Base-by-base conservation (phyloP, 2,797 vertebrate species). In the Lithobates sylvaticus region DNA sequence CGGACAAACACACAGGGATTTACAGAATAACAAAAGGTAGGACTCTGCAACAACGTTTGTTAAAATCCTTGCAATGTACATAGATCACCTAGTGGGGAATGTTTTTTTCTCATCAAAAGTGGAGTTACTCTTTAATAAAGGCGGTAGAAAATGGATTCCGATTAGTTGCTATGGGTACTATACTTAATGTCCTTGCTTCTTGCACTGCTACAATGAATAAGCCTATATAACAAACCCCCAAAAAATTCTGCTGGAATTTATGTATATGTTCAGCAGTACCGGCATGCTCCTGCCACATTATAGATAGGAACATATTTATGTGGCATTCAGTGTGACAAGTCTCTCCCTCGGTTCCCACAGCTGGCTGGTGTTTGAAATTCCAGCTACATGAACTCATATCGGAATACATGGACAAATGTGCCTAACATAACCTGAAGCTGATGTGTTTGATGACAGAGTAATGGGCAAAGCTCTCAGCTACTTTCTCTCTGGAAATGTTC, bases 321-420 rank as follows among this genome's bases (percentile, higher is more conserved):
- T 92, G 90, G 93, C 91, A 90, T 93, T 94, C 91, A 94, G 91
- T 95, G 94, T 94, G 95, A 95, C 95, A 94, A 90, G 89, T 91
- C 91, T 88, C 90, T 93, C 90, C 92, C 95, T 93, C 88, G 94
- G 95, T 96, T 98, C 95, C 93, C 96, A 97, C 96, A 97, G 95
- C 96, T 97, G 96, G 95, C 95, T 96, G 96, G 95, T 97, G 96
- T 97, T 97, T 97, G 95, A 96, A 97, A 97, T 97, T 97, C 96
- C 96, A 96, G 94, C 94, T 93, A 93, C 91, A 91, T 97, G 96
- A 98, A 97, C 96, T 97, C 96, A 97, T 95, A 95, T 94, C 94
- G 92, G 93, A 90, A 94, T 94, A 86, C 92, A 92, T 82, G 91
- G 91, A 89, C 92, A 91, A 93, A 92, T 91, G 92, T 93, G 94